phyloP scores from a whole-genome alignment of 1,140 invertebrate species.

The Penaeus chinensis region DNA sequence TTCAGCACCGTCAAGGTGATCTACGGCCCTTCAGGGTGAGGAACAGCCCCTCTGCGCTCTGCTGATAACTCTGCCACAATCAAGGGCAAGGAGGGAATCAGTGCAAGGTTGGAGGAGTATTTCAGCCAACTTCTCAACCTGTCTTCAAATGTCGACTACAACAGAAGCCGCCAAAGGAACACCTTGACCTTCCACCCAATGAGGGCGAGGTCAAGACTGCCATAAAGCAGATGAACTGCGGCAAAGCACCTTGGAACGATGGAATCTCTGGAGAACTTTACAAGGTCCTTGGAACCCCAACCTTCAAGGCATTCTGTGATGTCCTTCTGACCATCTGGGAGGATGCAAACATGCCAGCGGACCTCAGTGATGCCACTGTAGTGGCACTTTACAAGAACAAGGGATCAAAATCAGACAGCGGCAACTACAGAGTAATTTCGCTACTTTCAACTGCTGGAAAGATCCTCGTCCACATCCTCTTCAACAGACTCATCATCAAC shows the following conservation, averaged over 20 bases:
- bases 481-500: not conserved
- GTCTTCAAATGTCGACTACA: not conserved
- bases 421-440: constrained; percentile 14
- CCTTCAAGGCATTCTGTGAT: not conserved
- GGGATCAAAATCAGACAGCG: not conserved
- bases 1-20: constrained; percentile 18
- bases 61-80: not conserved
- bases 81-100: constrained; percentile 29
- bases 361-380: no score
- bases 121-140: constrained; percentile 4
- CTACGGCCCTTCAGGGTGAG: not conserved
- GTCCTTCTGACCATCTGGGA: not conserved
- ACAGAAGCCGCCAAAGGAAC: not conserved
- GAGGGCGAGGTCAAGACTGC: not conserved
- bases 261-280: no score
- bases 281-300: no score
- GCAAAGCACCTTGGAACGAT: constrained; percentile 18
- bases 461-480: not conserved
- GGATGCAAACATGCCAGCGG: no score
- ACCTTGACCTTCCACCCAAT: not conserved
- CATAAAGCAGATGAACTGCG: constrained; percentile 3
- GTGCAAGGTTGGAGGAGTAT: not conserved
- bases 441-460: constrained; percentile 7
- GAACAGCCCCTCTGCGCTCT: constrained; percentile 11
- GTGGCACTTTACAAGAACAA: not conserved